Percentiles rank a stretch among this genome's conserved stretches.
Conservation (phyloP, 1,140 invertebrate species). For the Capitella teleta region DNA sequence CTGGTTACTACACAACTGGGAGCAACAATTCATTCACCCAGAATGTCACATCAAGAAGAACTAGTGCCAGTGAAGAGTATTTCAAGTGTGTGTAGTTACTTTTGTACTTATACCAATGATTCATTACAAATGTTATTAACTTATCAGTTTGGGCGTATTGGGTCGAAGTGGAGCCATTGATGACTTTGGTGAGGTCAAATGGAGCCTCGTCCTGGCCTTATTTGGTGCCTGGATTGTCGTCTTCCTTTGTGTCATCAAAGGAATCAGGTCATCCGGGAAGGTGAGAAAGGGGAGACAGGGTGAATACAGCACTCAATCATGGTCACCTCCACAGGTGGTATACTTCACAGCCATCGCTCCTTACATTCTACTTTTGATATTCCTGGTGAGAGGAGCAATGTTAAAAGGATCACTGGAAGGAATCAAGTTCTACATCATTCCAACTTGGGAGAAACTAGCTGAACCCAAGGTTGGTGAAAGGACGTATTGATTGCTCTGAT, state of each 20-base stretch:
- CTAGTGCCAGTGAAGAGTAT: no score
- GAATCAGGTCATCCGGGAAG: constrained; percentile 45
- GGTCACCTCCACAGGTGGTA: constrained; percentile 44
- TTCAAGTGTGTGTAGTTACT: no score
- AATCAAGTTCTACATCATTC: constrained; percentile 68
- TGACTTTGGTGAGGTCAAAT: constrained; percentile 74
- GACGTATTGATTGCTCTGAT: no score
- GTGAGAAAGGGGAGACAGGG: no score
- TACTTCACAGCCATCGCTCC: constrained; percentile 45
- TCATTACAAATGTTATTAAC: no score
- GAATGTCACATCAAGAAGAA: no score
- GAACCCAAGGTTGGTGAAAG: neutral
- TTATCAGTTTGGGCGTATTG: no score
- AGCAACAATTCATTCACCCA: no score
- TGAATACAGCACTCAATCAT: no score
- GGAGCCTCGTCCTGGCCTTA: constrained; percentile 72
- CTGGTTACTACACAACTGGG: no score
- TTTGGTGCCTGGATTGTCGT: constrained; percentile 81
- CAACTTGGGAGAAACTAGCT: constrained; percentile 25
- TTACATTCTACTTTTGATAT: constrained; percentile 32
- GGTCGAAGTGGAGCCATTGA: constrained; percentile 56
- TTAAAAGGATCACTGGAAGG: constrained; percentile 67
- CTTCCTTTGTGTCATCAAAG: constrained; percentile 58
- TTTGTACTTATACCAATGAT: no score
- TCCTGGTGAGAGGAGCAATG: constrained; percentile 44